phyloP scores from a whole-genome alignment of 1,140 invertebrate genomes.

The Drosophila arawakana region DNA sequence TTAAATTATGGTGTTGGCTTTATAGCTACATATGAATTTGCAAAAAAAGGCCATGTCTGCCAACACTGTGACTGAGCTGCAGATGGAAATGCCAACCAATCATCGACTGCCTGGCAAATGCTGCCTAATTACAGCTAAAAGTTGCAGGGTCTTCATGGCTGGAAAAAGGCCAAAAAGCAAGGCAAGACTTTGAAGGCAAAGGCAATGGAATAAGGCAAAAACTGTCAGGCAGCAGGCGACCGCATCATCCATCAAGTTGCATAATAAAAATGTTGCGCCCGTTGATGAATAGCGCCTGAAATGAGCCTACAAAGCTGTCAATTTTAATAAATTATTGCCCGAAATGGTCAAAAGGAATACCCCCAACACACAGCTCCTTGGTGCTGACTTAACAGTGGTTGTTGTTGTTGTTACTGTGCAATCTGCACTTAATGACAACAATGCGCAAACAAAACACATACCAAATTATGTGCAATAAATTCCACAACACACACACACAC shows the following conservation, averaged over 20 bases:
- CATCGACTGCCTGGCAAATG: conserved; percentile 31
- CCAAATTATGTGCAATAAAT: conserved; percentile 76
- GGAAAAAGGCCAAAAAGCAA: conserved; percentile 3
- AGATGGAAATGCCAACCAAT: conserved; percentile 36
- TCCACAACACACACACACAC: conserved; percentile 35
- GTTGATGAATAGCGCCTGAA: conserved; percentile 84
- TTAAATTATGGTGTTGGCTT: too few species aligned
- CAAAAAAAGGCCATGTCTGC: not conserved
- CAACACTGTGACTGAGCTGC: conserved; percentile 4
- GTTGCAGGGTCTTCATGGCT: conserved; percentile 46
- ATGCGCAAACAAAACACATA: conserved; percentile 81
- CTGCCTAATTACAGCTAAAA: conserved; percentile 77
- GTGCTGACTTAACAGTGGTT: conserved; percentile 7
- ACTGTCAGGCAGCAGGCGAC: conserved; percentile 66
- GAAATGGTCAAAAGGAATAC: conserved; percentile 50
- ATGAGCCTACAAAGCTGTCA: conserved; percentile 84
- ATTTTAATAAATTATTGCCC: conserved; percentile 83
- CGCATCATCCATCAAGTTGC: conserved; percentile 83
- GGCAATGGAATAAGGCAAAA: conserved; percentile 7
- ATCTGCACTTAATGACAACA: conserved; percentile 76
- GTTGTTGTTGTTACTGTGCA: conserved; percentile 9
- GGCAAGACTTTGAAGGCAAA: not conserved
- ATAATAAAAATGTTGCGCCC: conserved; percentile 82
- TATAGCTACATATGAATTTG: not conserved
- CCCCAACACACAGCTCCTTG: conserved; percentile 22